Evolutionary conservation across 2,113 vertebrate genomes (phyloP).

Genomic region (Sinocyclocheilus rhinocerous): DNA sequence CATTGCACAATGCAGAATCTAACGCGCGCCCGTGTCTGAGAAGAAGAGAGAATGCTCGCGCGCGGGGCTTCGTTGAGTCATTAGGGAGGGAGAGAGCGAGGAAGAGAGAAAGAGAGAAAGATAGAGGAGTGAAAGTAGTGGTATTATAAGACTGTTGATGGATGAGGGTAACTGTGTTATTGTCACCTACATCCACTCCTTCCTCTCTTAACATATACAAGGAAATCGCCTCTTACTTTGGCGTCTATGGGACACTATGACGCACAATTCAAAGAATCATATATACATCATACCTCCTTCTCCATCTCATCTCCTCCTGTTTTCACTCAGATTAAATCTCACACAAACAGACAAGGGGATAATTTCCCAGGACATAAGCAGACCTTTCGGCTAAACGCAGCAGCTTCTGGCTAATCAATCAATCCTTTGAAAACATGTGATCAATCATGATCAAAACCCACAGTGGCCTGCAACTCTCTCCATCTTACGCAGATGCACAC

Average conservation of each 20-base stretch:
- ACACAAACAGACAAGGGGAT: conserved; percentile 26
- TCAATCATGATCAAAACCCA: conserved; percentile 60
- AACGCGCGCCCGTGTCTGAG: conserved; percentile 58
- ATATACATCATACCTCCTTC: conserved; percentile 12
- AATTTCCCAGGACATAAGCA: conserved; percentile 59
- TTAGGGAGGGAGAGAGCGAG: conserved; percentile 38
- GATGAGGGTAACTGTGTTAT: conserved; percentile 70
- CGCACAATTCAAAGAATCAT: conserved; percentile 10
- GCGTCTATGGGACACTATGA: not conserved
- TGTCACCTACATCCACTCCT: conserved; percentile 55
- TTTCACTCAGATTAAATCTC: conserved; percentile 30
- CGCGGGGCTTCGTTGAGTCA: conserved; percentile 37
- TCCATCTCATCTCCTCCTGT: conserved; percentile 17
- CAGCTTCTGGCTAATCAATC: conserved; percentile 59
- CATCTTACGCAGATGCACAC: conserved; percentile 33
- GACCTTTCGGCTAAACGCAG: conserved; percentile 54
- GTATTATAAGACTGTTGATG: conserved; percentile 70
- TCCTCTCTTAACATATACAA: conserved; percentile 28
- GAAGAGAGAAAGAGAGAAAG: no score
- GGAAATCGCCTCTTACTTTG: not conserved
- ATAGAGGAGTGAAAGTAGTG: conserved; percentile 43
- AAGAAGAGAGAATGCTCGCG: conserved; percentile 47
- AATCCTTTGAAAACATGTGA: conserved; percentile 54
- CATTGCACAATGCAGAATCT: conserved; percentile 75
- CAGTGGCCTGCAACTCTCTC: conserved; percentile 41